Base-by-base conservation (phyloP, 2,888 invertebrate species). In the Volucella inflata region DNA sequence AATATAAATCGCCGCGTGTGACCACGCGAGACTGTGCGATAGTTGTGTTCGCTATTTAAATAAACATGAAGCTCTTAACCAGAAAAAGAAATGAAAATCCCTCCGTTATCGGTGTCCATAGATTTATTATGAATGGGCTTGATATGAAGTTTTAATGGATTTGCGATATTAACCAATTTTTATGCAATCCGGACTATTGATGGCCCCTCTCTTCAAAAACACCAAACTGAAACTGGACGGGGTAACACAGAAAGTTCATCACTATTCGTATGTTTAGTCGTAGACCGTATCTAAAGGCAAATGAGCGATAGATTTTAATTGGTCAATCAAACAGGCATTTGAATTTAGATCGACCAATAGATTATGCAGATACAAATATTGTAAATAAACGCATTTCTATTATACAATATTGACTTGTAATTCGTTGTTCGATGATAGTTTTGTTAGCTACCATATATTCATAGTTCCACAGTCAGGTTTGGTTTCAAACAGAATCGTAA, bases 291-390 rank as follows among this genome's bases (percentile, higher is more conserved):
- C 11, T 17, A 17, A 55, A 17, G 12, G 59, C 53, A 44, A 62
- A 77, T 57, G 21, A 40, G 16, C 70, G 78, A 78, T 71, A 17
- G 38, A 71, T 70, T 77, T 67, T 82, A 72, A 71, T 67, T 77
- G 67, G 48, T 36, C 67, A 77, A 71, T 82, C 51, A 72, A 82
- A 77, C 30, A 68, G 55, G 14, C 67, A 82, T 82, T 82, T 62
- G 65, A 53, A 77, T 82, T 77, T 38, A 53, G 55, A 68, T 82
- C 30, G 51, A 30, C 12, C 55, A n/a, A 46, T 50, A 57, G 62
- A 80, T 75, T 75, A 75, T 76, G 70, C 64, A 64, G 44, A 81
- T 75, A 59, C 30, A 30, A 30, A n/a, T n/a, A n/a, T n/a, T n/a
- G 6, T 30, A 30, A 6, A 30, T 30, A 30, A 30, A 30, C 16